phyloP scores from a whole-genome alignment of 2,113 vertebrate species.

The Cyanistes caeruleus region DNA sequence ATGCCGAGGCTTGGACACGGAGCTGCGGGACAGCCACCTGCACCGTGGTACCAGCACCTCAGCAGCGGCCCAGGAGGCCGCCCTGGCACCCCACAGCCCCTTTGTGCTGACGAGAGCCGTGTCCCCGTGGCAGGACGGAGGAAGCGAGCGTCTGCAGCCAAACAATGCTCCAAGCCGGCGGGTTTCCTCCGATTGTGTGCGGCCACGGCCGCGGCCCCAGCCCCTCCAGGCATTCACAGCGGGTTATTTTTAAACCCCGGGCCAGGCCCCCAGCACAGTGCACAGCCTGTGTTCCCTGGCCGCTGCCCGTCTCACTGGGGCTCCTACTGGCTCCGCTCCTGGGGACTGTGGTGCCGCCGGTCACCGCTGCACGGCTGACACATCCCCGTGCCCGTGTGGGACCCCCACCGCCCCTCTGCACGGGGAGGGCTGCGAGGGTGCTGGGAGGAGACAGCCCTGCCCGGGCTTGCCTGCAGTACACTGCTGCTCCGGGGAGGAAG shows the following conservation, averaged over 20 bases:
- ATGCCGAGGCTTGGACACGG: rapidly evolving
- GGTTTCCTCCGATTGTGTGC: constrained; percentile 68
- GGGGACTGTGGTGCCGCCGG: rapidly evolving
- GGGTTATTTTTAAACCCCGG: constrained; percentile 45
- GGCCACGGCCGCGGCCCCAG: neutral
- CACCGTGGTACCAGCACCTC: neutral
- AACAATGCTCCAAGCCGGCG: constrained; percentile 55
- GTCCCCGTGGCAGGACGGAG: constrained; percentile 2
- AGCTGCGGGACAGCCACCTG: neutral
- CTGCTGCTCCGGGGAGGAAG: neutral
- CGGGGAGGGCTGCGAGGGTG: rapidly evolving
- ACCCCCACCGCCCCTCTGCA: rapidly evolving
- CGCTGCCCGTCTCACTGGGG: neutral
- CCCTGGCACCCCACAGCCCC: neutral
- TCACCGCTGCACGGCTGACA: rapidly evolving
- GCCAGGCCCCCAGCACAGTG: neutral
- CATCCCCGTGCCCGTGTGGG: rapidly evolving
- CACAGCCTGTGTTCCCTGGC: neutral
- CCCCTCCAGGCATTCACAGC: constrained; percentile 30
- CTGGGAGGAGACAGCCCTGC: neutral
- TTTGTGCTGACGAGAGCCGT: neutral
- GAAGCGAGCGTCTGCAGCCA: constrained; percentile 45
- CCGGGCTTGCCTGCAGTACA: neutral
- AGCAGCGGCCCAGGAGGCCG: neutral
- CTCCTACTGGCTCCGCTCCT: rapidly evolving